Base-by-base conservation (phyloP, 2,113 vertebrate species). In the Panthera tigris region DNA sequence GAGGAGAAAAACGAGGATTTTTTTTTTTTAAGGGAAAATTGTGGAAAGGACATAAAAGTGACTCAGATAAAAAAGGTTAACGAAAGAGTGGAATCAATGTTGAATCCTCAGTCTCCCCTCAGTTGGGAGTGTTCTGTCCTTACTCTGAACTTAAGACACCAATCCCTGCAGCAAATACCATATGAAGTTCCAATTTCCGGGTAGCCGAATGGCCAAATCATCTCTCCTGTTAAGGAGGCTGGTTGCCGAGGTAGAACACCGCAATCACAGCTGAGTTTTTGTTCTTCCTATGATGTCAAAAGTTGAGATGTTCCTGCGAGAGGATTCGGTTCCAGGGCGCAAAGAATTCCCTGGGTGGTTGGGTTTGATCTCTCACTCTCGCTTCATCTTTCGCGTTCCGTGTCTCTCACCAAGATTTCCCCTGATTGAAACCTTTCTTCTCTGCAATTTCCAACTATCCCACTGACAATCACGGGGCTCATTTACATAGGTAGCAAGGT, bases 401-500 rank as follows among this genome's bases (percentile, higher is more conserved):
- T 11, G 23, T 7, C 81, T 74, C 68, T 52, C 50, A 63, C 25
- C 14, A 41, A 45, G 39, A 36, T 65, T 13, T 39, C 31, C 9
- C 36, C 12, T 29, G 6, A 9, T 65, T 0, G 0, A 93, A 89
- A 83, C 36, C 25, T 89, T 95, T 92, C 55, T 74, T 68, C 73
- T 33, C 82, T 8, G 0, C 69, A 85, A 50, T 94, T 97, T 79
- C 92, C 95, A 93, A 82, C 84, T 68, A 15, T 73, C 63, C 78
- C 95, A 86, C 80, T 25, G 0, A 0, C 36, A 94, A 95, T 87
- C 66, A 48, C 0, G 65, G 31, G 71, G 52, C 0, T 98, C 84
- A 92, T 96, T 97, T 98, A 98, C 98, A 98, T 98, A 97, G 97
- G 98, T 96, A 94, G 76, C 94, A 96, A 95, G 84, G 97, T 41